Evolutionary conservation across 2,888 invertebrate species (phyloP), one percentile per base, ranked within the genome.

Genomic region (Anoplius nigerrimus): DNA sequence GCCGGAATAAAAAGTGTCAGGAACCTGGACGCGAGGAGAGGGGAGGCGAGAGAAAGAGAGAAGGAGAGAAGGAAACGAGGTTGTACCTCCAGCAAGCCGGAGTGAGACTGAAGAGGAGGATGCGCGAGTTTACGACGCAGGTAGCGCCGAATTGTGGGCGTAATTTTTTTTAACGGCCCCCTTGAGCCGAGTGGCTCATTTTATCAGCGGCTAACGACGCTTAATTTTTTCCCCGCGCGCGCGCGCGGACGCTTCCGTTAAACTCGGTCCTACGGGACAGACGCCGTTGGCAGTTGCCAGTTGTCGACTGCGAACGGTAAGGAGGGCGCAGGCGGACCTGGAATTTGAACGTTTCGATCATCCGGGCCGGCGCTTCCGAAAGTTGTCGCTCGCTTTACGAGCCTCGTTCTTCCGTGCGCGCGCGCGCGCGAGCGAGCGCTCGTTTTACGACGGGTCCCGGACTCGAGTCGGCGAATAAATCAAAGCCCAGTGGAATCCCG

Each of bases 401-500:
- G 22, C 63, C 34, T 48, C 63, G 52, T 42, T 59, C 61, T 58
- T 27, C 52, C 70, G 13, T 60, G 74, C 54, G 57, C 54, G 34
- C 34, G 68, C 24, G n/a, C n/a, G n/a, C n/a, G n/a, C n/a, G n/a
- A n/a, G n/a, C n/a, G n/a, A n/a, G 11, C 55, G 67, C 24, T 34
- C 56, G 61, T 62, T 78, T 76, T 74, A 78, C 73, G 69, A 68
- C 62, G 54, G 45, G n/a, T 62, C 56, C 56, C 61, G 70, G 45
- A 45, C n/a, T n/a, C n/a, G n/a, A n/a, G n/a, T n/a, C 64, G 62
- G 22, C 62, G 48, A 68, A 75, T 79, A 79, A 79, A 79, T 79
- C 77, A 79, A 69, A 71, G 57, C 45, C 54, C 20, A 21, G 20
- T 54, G 75, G 75, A 79, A 79, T 79, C 51, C 75, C 70, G 67